Percentiles rank a stretch among this genome's conserved stretches.
Evolutionary conservation across 1,140 invertebrate species (phyloP).

Genomic region (Batillaria attramentaria): DNA sequence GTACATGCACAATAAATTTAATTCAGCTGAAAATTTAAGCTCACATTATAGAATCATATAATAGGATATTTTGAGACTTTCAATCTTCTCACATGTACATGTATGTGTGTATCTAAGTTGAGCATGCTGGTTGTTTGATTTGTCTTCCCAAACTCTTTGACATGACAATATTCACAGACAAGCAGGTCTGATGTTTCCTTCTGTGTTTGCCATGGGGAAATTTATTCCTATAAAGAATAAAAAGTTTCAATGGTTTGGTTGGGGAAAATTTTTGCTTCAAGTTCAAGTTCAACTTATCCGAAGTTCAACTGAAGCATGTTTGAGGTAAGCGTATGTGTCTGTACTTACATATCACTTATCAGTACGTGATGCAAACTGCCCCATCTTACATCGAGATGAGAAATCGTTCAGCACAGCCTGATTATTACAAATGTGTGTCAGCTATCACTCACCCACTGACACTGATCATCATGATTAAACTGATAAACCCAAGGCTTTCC

Average conservation of each 20-base stretch:
- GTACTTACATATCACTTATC: too few species aligned
- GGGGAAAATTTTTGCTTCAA: neutral
- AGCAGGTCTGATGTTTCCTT: neutral
- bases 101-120: conserved; percentile 17
- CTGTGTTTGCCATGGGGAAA: neutral
- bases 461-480: neutral
- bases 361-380: too few species aligned
- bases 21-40: neutral
- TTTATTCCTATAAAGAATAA: neutral
- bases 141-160: neutral
- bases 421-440: too few species aligned
- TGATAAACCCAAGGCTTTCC: neutral
- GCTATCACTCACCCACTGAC: too few species aligned
- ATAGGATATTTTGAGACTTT: neutral
- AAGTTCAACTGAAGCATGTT: too few species aligned
- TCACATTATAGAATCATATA: neutral
- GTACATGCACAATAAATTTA: neutral
- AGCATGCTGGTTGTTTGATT: neutral
- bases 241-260: neutral
- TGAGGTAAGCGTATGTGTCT: too few species aligned
- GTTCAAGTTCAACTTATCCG: too few species aligned
- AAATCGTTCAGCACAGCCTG: too few species aligned
- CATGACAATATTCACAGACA: neutral
- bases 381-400: too few species aligned
- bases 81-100: neutral